These are phyloP conservation scores for Thunnus albacares DNA, from an alignment of 2,797 vertebrate species.

Conservation along the genomic window DNA sequence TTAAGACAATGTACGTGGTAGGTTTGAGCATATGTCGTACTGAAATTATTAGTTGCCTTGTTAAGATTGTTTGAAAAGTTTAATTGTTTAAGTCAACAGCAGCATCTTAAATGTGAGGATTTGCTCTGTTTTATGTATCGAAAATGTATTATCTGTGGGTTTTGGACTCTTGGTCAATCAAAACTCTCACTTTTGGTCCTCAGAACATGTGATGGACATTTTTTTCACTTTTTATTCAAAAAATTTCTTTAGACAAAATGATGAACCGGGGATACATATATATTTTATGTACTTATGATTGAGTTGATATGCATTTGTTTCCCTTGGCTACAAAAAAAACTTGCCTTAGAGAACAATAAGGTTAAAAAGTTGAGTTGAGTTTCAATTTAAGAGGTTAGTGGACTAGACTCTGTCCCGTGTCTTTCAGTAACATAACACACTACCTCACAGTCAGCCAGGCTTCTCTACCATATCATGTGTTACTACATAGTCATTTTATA, in stretches of 20 bases:
- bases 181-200: no score
- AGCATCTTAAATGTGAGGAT: not conserved
- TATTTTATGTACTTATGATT: not conserved
- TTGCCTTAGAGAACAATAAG: not conserved
- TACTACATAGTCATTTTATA: conserved; percentile 31
- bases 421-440: not conserved
- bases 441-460: conserved; percentile 15
- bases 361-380: not conserved
- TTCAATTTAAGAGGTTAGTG: not conserved
- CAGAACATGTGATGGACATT: no score
- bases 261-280: not conserved
- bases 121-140: not conserved
- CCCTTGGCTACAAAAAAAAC: not conserved
- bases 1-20: not conserved
- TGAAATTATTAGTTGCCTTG: not conserved
- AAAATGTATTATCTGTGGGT: not conserved
- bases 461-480: conserved; percentile 44
- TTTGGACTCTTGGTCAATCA: no score
- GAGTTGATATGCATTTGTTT: not conserved
- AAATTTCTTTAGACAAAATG: not conserved
- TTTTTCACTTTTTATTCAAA: not conserved
- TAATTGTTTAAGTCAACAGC: not conserved
- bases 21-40: not conserved
- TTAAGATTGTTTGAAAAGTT: not conserved
- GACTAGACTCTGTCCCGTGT: not conserved